Evolutionary conservation across 2,888 invertebrate genomes (phyloP), one percentile per base, ranked within the genome.

Genomic region (Boloria selene): DNA sequence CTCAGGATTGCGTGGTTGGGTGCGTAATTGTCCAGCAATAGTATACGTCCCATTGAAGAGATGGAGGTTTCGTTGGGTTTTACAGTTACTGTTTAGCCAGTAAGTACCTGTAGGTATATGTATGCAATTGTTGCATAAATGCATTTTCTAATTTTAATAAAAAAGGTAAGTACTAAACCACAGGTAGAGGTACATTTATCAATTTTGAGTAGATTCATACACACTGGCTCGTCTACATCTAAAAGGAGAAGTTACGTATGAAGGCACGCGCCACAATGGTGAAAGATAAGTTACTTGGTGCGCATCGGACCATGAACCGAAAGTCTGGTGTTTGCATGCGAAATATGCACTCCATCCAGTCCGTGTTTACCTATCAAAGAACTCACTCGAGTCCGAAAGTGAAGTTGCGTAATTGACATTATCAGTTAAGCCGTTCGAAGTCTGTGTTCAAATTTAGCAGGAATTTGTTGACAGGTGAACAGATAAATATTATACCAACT

Each of bases 201-300:
- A 38, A 10, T 38, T 38, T 38, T 38, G 31, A 38, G 45, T 10
- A 3, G 31, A 10, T 47, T 72, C 65, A 45, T 77, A 73, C 79
- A 77, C 75, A 82, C 55, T 80, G 77, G 70, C 78, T 71, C 76
- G 72, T 88, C 89, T 88, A 75, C 70, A 69, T 72, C 68, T 67
- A 72, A 65, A 71, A 73, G 72, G 73, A 73, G 75, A 79, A 78
- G 81, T 84, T 83, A 83, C 81, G 81, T 79, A 75, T 79, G 76
- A 77, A 78, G 83, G 87, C 88, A 87, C 87, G 86, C 84, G 88
- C 88, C 83, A 91, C 92, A 92, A 92, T 92, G 91, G 92, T 92
- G 92, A 92, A 92, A 92, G 92, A 92, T 87, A 90, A 87, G 86
- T 90, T 87, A 85, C 90, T 87, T 92, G 90, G 86, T 88, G 92